Evolutionary conservation across 2,888 invertebrate species (phyloP), one percentile per base, ranked within the genome.

Genomic region (Eristalinus sepulchralis): DNA sequence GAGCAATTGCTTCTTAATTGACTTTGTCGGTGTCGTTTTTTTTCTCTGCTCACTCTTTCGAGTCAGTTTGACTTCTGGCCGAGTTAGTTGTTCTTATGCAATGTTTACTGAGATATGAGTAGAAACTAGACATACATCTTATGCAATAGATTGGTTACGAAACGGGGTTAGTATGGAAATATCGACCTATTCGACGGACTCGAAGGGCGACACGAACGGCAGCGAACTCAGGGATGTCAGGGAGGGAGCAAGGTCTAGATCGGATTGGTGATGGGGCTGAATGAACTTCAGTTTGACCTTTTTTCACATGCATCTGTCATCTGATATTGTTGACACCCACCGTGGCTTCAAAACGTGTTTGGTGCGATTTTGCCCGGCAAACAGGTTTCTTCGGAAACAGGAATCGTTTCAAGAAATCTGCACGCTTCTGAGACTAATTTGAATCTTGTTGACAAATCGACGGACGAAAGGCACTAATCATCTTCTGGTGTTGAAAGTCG

Each of bases 1-100:
- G 71, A 78, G 73, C 72, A 63, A 76, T 73, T 66, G 59, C 70
- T 66, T 70, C 55, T 82, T 70, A 77, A 73, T 70, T 86, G 86
- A 75, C 24, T 64, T 47, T 13, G 72, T 67, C 77, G 67, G n/a
- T n/a, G 39, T 27, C 5, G 5, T 0, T 47, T 17, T 47, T 47
- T 39, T n/a, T n/a, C 31, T 31, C 31, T 34, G 8, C 17, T 47
- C 17, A 6, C 22, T 55, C 27, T 68, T 68, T 22, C 68, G 75
- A 75, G 67, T 67, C 62, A 59, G 31, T 63, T 76, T 66, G 39
- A 67, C 68, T 77, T 72, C 59, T 85, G 67, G 59, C n/a, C 1
- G 33, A 10, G 22, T 36, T 47, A 10, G 22, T 36, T 47, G 76
- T 72, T 81, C 59, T 81, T 78, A 82, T 73, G 85, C 64, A 85